phyloP scores from a whole-genome alignment of 2,888 invertebrate species.

The Ceramica pisi region DNA sequence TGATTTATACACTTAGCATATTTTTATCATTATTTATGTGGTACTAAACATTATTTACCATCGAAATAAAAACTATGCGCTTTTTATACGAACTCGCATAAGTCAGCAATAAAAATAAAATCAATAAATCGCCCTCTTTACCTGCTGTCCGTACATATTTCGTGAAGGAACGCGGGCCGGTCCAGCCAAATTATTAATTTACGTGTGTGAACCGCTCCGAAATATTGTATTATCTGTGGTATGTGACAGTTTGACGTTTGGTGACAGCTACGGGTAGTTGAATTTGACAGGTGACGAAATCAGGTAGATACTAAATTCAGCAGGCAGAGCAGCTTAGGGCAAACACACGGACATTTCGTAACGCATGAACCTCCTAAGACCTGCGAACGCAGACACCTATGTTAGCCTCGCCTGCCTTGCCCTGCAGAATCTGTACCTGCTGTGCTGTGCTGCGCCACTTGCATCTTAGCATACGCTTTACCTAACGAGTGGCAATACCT shows the following conservation, averaged over 20 bases:
- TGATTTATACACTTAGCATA: neutral
- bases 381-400: too few species aligned
- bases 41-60: neutral
- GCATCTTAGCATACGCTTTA: too few species aligned
- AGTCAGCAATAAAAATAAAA: slow-evolving; percentile 41
- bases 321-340: too few species aligned
- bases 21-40: slow-evolving; percentile 11
- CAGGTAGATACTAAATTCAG: too few species aligned
- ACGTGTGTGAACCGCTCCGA: slow-evolving; percentile 46
- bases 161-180: slow-evolving; percentile 76
- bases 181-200: slow-evolving; percentile 62
- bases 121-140: slow-evolving; percentile 38
- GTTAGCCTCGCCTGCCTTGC: too few species aligned
- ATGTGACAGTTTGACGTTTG: slow-evolving; percentile 50
- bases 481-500: too few species aligned
- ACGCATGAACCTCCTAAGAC: too few species aligned
- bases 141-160: slow-evolving; percentile 67
- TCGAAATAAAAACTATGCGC: neutral
- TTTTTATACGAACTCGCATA: slow-evolving; percentile 1
- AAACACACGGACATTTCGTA: too few species aligned
- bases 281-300: slow-evolving; percentile 13
- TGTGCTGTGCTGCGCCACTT: too few species aligned
- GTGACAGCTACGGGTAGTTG: slow-evolving; percentile 36
- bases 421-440: too few species aligned
- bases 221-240: slow-evolving; percentile 52